phyloP scores from a whole-genome alignment of 2,797 vertebrate genomes.

The Macroramphosus scolopax region DNA sequence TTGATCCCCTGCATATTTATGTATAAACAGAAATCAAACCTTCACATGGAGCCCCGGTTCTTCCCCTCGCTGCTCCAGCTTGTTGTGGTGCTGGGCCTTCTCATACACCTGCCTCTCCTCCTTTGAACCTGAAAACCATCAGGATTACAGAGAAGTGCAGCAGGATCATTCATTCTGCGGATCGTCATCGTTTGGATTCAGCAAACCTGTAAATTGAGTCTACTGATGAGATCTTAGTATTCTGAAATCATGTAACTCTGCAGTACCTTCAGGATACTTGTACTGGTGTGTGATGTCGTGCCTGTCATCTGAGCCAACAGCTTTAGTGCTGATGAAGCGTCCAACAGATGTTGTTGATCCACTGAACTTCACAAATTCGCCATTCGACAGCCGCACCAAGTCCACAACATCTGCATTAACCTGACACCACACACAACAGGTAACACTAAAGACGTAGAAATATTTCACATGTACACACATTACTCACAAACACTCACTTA shows the following conservation, averaged over 20 bases:
- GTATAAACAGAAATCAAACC: conserved; percentile 1
- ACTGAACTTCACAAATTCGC: conserved; percentile 61
- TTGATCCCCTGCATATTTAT: no score
- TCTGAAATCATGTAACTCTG: neutral
- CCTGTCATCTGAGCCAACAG: conserved; percentile 79
- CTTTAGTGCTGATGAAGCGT: conserved; percentile 87
- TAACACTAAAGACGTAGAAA: neutral
- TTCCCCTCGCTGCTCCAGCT: conserved; percentile 57
- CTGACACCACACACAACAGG: conserved; percentile 20
- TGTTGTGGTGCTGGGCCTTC: conserved; percentile 79
- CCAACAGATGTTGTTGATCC: conserved; percentile 74
- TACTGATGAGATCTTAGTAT: no score
- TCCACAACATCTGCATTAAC: conserved; percentile 86
- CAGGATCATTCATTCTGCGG: no score
- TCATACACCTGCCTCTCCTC: conserved; percentile 81
- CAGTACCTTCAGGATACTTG: conserved; percentile 87
- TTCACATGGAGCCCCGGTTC: conserved; percentile 75
- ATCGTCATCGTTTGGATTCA: no score
- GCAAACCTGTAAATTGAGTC: no score
- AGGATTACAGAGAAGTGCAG: neutral
- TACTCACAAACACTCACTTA: no score
- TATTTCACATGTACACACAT: no score
- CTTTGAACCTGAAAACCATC: conserved; percentile 76
- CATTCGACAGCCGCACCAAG: conserved; percentile 65
- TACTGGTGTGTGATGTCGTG: conserved; percentile 91